Evolutionary conservation across 2,888 invertebrate genomes (phyloP).

Genomic region (Dastarcus helophoroides): DNA sequence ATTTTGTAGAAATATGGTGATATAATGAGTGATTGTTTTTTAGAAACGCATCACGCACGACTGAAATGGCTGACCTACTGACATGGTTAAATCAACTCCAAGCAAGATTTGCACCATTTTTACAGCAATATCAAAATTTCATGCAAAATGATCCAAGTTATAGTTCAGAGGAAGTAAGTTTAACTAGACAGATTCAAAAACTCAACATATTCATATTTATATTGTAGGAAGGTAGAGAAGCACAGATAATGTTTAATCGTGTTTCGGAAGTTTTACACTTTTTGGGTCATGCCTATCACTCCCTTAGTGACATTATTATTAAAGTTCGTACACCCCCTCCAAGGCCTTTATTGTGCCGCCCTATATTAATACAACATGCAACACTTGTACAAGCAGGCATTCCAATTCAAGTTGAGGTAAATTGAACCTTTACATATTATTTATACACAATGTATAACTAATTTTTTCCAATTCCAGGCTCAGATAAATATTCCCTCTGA

Average conservation of each 20-base stretch:
- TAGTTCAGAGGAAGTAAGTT: too few species aligned
- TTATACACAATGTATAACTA: too few species aligned
- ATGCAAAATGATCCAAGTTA: constrained; percentile 52
- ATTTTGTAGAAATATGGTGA: too few species aligned
- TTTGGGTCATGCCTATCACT: constrained; percentile 80
- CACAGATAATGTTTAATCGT: constrained; percentile 58
- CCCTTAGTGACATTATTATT: constrained; percentile 74
- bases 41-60: constrained; percentile 36
- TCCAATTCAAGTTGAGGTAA: constrained; percentile 51
- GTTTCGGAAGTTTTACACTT: constrained; percentile 75
- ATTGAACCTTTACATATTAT: constrained; percentile 4
- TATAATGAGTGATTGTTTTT: constrained; percentile 5
- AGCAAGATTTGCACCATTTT: constrained; percentile 51
- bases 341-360: constrained; percentile 56
- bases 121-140: constrained; percentile 50
- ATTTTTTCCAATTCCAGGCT: constrained; percentile 18
- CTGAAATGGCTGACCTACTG: constrained; percentile 45
- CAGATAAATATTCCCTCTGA: constrained; percentile 27
- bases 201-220: too few species aligned
- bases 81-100: constrained; percentile 43
- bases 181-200: background rate
- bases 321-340: constrained; percentile 57
- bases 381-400: constrained; percentile 54
- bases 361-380: constrained; percentile 58
- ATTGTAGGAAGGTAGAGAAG: constrained; percentile 38